Base-by-base conservation (phyloP, 2,888 invertebrate species). In the Parascotia fuliginaria region DNA sequence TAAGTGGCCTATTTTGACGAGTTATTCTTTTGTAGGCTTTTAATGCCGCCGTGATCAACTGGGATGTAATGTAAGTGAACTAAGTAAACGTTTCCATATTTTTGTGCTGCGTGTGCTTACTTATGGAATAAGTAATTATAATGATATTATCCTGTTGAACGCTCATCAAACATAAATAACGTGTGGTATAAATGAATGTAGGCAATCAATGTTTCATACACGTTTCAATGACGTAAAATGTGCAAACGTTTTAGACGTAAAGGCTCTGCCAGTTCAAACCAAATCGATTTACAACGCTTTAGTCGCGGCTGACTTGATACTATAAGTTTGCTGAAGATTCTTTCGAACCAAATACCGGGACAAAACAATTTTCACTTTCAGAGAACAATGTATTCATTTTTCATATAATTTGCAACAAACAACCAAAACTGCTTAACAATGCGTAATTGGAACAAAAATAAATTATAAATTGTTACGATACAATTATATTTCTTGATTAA, bases 271-370 rank as follows among this genome's bases (percentile, higher is more conserved):
- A 60, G 62, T 67, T 65, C 55, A 61, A 58, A 52, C 45, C 34
- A 64, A 82, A 84, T 84, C 69, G 64, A 83, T 84, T 84, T 36
- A 49, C 13, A 47, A 59, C 73, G 71, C 63, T 58, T 84, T 81
- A 65, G 83, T 71, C 55, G 41, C 72, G 81, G 66, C 51, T 62
- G 70, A 70, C 46, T 60, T 53, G 65, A 60, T 55, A 54, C 60
- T 62, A 48, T 60, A 55, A 60, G 56, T 62, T 65, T 58, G 65
- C 56, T 42, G 29, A 60, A 42, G 51, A 44, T 60, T 54, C 47
- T 54, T 44, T 47, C 38, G 43, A 56, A 6, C 24, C 24, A 31
- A 45, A 55, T 42, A 40, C 32, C 48, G 14, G 24, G 14, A 43
- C 27, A 27, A 41, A 41, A 57, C 16, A 42, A 27, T 3, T 9